These are phyloP conservation scores for Helogale parvula DNA, from an alignment of 2,113 vertebrate species.

Conservation along the genomic window DNA sequence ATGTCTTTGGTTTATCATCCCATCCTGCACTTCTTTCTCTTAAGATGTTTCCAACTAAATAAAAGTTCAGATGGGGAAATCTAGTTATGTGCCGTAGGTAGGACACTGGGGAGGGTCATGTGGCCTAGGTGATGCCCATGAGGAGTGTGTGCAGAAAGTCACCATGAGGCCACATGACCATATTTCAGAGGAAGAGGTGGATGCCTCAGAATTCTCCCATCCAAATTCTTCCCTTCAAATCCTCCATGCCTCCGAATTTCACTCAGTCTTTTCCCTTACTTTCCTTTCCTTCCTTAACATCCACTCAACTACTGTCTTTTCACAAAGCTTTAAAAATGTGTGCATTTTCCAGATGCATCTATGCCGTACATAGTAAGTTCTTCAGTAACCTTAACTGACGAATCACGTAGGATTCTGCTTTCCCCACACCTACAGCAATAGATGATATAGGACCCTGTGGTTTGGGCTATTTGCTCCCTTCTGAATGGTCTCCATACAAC, in stretches of 20 bases:
- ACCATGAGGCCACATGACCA: fast-evolving
- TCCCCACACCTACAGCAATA: neutral
- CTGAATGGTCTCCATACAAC: neutral
- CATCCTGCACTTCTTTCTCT: neutral
- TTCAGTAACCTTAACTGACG: neutral
- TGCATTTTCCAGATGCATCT: neutral
- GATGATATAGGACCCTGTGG: fast-evolving
- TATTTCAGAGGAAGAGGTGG: neutral
- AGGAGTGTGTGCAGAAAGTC: neutral
- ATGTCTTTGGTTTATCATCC: neutral
- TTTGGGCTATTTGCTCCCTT: neutral
- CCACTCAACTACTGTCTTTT: neutral
- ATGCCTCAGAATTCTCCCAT: neutral
- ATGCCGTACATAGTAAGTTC: neutral
- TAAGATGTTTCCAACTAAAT: neutral
- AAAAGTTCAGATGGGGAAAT: neutral
- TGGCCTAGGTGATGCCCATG: neutral
- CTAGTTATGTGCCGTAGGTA: neutral
- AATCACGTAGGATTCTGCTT: neutral
- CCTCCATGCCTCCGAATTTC: neutral
- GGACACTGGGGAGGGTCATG: fast-evolving
- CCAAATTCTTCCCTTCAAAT: neutral
- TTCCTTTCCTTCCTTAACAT: neutral
- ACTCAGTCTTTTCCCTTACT: too few species aligned
- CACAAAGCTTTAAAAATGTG: neutral